Conservation (phyloP, 2,797 vertebrate genomes). For the Oreochromis mossambicus region DNA sequence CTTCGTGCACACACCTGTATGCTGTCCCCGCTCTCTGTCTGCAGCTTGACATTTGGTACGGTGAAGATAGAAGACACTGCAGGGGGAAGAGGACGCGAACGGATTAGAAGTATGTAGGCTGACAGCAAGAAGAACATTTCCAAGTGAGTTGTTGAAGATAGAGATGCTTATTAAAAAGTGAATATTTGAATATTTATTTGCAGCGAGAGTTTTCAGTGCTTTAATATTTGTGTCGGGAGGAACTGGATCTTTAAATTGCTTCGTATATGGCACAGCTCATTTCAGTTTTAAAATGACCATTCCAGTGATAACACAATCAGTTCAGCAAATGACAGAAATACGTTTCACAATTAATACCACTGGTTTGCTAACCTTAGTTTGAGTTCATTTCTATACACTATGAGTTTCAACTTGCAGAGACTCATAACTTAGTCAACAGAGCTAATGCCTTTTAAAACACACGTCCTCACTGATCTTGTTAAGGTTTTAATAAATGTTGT, state of each 20-base stretch:
- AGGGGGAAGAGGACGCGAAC: constrained; percentile 30
- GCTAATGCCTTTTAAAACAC: not conserved
- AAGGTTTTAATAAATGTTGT: not conserved
- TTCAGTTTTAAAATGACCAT: not conserved
- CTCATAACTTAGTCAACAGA: accelerated
- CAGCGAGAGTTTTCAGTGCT: not conserved
- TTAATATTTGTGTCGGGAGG: not conserved
- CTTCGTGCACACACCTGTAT: constrained; percentile 88
- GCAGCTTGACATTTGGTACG: constrained; percentile 88
- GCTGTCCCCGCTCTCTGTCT: constrained; percentile 88
- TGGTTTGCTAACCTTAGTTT: not conserved
- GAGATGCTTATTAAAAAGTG: constrained; percentile 9
- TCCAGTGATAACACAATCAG: not conserved
- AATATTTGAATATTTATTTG: constrained; percentile 11
- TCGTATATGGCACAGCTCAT: not conserved
- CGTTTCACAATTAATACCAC: not conserved
- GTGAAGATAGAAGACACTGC: constrained; percentile 96
- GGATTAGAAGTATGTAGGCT: not conserved
- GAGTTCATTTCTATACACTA: not conserved
- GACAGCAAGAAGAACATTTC: constrained; percentile 25
- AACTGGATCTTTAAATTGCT: not conserved
- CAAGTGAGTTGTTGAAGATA: constrained; percentile 4
- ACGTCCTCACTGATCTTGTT: not conserved
- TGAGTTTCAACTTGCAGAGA: not conserved
- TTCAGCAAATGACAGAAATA: not conserved